Conservation (phyloP, 2,113 vertebrate species). For the Ptilorrhoa leucosticta region DNA sequence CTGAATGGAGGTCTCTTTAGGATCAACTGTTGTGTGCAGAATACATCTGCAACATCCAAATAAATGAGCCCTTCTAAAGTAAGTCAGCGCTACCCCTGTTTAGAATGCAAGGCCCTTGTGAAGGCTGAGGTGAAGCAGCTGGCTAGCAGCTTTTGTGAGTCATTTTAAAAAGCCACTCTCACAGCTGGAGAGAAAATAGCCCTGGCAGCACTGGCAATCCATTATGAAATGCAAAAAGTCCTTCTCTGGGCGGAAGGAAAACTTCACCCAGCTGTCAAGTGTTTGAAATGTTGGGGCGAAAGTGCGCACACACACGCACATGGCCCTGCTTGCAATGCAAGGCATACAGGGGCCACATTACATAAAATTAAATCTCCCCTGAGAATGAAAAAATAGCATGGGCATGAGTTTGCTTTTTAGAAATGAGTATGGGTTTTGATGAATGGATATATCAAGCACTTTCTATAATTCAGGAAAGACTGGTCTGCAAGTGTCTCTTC, state of each 20-base stretch:
- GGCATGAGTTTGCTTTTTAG: slow-evolving; percentile 14
- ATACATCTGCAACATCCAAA: slow-evolving; percentile 63
- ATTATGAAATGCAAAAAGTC: slow-evolving; percentile 72
- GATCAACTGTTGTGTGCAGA: slow-evolving; percentile 31
- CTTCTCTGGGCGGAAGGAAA: slow-evolving; percentile 74
- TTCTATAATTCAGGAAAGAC: not conserved
- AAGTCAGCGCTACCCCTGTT: slow-evolving; percentile 62
- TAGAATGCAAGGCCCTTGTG: slow-evolving; percentile 66
- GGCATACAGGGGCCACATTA: slow-evolving; percentile 41
- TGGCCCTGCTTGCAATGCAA: slow-evolving; percentile 8
- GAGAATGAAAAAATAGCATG: slow-evolving; percentile 12
- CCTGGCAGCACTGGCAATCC: slow-evolving; percentile 66
- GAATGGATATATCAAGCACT: not conserved
- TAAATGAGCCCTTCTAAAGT: slow-evolving; percentile 69
- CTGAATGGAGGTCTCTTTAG: slow-evolving; percentile 55
- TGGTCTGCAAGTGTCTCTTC: not conserved
- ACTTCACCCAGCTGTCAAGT: slow-evolving; percentile 78
- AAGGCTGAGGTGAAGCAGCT: slow-evolving; percentile 74
- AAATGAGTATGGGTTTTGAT: slow-evolving; percentile 54
- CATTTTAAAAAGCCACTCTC: slow-evolving; percentile 71
- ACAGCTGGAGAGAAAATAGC: slow-evolving; percentile 78
- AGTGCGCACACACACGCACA: not conserved
- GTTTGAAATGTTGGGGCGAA: slow-evolving; percentile 61
- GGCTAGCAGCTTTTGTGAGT: slow-evolving; percentile 71
- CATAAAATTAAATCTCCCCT: slow-evolving; percentile 58